These are phyloP conservation scores for Papilio demoleus DNA, from an alignment of 2,888 invertebrate species.

Conservation along the genomic window DNA sequence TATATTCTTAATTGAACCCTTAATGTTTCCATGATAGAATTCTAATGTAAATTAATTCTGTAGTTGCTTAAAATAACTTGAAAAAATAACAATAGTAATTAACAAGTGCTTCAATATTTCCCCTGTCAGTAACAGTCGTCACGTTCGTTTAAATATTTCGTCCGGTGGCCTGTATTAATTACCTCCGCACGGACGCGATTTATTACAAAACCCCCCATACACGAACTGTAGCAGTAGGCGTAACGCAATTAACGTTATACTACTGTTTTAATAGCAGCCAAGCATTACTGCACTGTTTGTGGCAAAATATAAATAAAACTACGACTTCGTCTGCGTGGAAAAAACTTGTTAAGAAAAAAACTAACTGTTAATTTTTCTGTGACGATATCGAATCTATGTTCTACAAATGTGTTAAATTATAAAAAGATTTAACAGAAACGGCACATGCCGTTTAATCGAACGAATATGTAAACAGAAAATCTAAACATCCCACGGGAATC, in stretches of 20 bases:
- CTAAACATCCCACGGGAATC: too few species aligned
- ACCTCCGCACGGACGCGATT: conserved; percentile 9
- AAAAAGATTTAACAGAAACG: too few species aligned
- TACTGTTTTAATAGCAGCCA: conserved; percentile 14
- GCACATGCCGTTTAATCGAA: too few species aligned
- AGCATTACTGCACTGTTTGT: neutral
- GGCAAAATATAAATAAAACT: neutral
- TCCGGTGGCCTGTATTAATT: conserved; percentile 17
- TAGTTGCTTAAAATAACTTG: neutral
- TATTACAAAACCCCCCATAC: conserved; percentile 16
- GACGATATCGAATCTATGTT: too few species aligned
- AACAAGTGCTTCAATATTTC: neutral
- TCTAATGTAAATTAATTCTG: neutral
- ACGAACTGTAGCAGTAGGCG: conserved; percentile 19
- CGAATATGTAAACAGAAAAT: too few species aligned
- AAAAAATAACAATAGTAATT: neutral
- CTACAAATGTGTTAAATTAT: too few species aligned
- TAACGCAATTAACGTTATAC: conserved; percentile 11
- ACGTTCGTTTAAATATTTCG: conserved; percentile 18
- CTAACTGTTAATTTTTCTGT: too few species aligned
- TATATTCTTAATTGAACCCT: too few species aligned
- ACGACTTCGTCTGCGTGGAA: too few species aligned
- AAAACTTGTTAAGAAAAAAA: too few species aligned
- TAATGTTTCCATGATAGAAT: too few species aligned
- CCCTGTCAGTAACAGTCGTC: conserved; percentile 19